A percentile compares a stretch with the other conserved stretches of the same genome.
Evolutionary conservation across 2,113 vertebrate genomes (phyloP).

Genomic region (rabbit (Oryctolagus cuniculus)): mOryCun1.1 NC_091442.1:52272501-52273000

Average conservation of each 20-base stretch:
- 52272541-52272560: conserved; percentile 98
- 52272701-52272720: conserved; percentile 99
- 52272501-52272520: conserved; percentile 98
- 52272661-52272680: background rate
- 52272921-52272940: background rate
- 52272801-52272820: conserved; percentile 91
- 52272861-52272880: background rate
- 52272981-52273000: background rate
- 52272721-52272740: conserved; percentile 99
- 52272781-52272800: conserved; percentile 96
- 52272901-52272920: background rate
- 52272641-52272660: background rate
- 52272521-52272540: conserved; percentile 97
- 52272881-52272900: background rate
- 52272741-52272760: conserved; percentile 99
- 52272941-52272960: background rate
- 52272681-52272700: conserved; percentile 99
- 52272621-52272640: background rate
- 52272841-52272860: background rate
- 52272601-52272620: background rate
- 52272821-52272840: conserved; percentile 35
- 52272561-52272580: conserved; percentile 94
- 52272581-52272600: background rate
- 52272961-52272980: background rate
- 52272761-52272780: conserved; percentile 98